Evolutionary conservation across 2,888 invertebrate genomes (phyloP).

Genomic region (Mesochorus sp.): DNA sequence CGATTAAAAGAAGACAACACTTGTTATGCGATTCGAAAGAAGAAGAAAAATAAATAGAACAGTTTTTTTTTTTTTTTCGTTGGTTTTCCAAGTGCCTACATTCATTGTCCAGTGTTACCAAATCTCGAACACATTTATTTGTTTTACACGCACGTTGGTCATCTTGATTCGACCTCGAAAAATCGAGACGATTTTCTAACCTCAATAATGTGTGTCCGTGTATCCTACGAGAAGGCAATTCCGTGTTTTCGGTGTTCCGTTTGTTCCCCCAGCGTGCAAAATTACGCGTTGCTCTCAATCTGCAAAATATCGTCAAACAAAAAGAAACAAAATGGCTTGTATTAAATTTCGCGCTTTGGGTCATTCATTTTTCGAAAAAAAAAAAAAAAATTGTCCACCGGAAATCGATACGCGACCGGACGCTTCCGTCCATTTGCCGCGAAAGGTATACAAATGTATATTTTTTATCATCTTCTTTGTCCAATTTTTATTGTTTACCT

Average conservation of each 20-base stretch:
- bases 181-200: not conserved
- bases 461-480: slow-evolving; percentile 4
- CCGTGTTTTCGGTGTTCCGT: not conserved
- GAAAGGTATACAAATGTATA: not conserved
- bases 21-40: not conserved
- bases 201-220: not conserved
- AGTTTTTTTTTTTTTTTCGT: too few relatives aligned
- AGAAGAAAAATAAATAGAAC: slow-evolving; percentile 14
- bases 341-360: too few relatives aligned
- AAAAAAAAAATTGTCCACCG: too few relatives aligned
- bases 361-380: too few relatives aligned
- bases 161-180: slow-evolving; percentile 2
- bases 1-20: not conserved
- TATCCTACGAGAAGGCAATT: not conserved
- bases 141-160: slow-evolving; percentile 11
- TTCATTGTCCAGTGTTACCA: slow-evolving; percentile 47
- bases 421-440: not conserved
- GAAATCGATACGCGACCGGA: too few relatives aligned
- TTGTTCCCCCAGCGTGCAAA: too few relatives aligned
- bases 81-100: too few relatives aligned
- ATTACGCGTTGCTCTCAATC: too few relatives aligned
- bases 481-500: slow-evolving; percentile 32
- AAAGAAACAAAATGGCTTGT: too few relatives aligned
- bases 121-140: not conserved
- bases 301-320: too few relatives aligned